These are phyloP conservation scores for Phengaris arion DNA, from an alignment of 2,888 invertebrate species.

Conservation along the genomic window DNA sequence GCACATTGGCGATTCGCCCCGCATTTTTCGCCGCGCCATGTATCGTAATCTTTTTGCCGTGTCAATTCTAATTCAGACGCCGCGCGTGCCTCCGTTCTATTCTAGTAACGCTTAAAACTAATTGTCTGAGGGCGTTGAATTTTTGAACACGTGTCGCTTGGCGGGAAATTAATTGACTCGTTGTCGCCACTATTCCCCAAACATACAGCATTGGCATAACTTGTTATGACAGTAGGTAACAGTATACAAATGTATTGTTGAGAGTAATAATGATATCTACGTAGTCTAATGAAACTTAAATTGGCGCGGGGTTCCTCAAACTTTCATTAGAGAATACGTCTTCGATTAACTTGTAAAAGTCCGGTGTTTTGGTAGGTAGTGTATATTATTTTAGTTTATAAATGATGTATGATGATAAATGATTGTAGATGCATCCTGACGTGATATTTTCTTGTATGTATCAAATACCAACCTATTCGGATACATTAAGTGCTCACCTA, in stretches of 20 bases:
- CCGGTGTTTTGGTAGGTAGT: too few species aligned
- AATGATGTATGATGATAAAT: too few species aligned
- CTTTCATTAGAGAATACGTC: too few species aligned
- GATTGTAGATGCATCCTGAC: too few species aligned
- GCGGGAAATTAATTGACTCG: slow-evolving; percentile 20
- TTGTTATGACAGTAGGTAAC: slow-evolving; percentile 18
- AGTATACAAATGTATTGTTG: too few species aligned
- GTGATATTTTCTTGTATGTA: too few species aligned
- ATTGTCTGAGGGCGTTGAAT: slow-evolving; percentile 27
- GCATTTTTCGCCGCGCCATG: slow-evolving; percentile 16
- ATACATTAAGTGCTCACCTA: background rate
- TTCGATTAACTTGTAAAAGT: too few species aligned
- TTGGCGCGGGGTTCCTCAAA: too few species aligned
- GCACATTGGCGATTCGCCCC: slow-evolving; percentile 16
- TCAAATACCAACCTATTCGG: background rate
- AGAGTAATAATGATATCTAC: background rate
- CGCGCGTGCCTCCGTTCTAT: slow-evolving; percentile 23
- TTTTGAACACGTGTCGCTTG: slow-evolving; percentile 28
- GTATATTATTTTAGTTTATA: too few species aligned
- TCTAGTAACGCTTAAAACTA: slow-evolving; percentile 25
- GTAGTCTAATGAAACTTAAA: too few species aligned
- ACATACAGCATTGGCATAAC: background rate
- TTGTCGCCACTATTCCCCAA: slow-evolving; percentile 13
- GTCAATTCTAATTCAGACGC: slow-evolving; percentile 24
- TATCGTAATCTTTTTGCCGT: slow-evolving; percentile 27